Evolutionary conservation across 2,797 vertebrate species (phyloP).

Genomic region (Myripristis jacobus): DNA sequence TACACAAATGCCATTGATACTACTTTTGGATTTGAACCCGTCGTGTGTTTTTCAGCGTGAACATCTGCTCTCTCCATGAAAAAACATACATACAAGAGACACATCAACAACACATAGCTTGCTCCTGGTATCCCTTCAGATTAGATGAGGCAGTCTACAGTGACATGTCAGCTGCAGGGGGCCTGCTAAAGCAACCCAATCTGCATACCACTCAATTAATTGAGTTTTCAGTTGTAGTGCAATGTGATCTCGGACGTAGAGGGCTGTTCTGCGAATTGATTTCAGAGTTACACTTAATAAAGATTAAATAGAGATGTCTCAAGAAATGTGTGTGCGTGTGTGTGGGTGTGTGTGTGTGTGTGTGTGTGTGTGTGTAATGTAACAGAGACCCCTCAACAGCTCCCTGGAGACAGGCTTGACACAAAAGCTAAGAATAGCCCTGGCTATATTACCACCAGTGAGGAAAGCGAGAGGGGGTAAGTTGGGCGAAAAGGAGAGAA

Average conservation of each 20-base stretch:
- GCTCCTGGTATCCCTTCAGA: not conserved
- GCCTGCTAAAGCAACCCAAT: slow-evolving; percentile 10
- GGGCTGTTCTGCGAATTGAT: slow-evolving; percentile 42
- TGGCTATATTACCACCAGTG: slow-evolving; percentile 47
- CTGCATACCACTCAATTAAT: slow-evolving; percentile 54
- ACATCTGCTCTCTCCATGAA: not conserved
- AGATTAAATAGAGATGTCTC: slow-evolving; percentile 72
- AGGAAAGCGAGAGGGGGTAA: slow-evolving; percentile 12
- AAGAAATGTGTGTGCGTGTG: slow-evolving; percentile 57
- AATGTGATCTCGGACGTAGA: slow-evolving; percentile 52
- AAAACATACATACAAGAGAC: slow-evolving; percentile 16
- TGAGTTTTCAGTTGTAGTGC: slow-evolving; percentile 62
- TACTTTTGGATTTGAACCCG: not conserved
- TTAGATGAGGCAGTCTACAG: slow-evolving; percentile 12
- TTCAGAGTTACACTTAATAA: slow-evolving; percentile 58
- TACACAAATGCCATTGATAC: too few species aligned
- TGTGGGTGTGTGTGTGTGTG: slow-evolving; percentile 29
- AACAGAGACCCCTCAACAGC: slow-evolving; percentile 64
- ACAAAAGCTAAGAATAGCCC: slow-evolving; percentile 82
- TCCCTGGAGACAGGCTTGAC: slow-evolving; percentile 70
- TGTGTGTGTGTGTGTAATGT: slow-evolving; percentile 39
- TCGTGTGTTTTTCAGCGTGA: not conserved
- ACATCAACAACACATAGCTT: slow-evolving; percentile 2
- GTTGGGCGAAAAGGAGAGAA: slow-evolving; percentile 22
- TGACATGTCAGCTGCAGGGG: slow-evolving; percentile 25